Percentiles rank a stretch among this genome's conserved stretches.
These are phyloP conservation scores for Phrynocephalus vlangalii DNA, from an alignment of 2,797 vertebrate genomes.

Conservation along the genomic window DNA sequence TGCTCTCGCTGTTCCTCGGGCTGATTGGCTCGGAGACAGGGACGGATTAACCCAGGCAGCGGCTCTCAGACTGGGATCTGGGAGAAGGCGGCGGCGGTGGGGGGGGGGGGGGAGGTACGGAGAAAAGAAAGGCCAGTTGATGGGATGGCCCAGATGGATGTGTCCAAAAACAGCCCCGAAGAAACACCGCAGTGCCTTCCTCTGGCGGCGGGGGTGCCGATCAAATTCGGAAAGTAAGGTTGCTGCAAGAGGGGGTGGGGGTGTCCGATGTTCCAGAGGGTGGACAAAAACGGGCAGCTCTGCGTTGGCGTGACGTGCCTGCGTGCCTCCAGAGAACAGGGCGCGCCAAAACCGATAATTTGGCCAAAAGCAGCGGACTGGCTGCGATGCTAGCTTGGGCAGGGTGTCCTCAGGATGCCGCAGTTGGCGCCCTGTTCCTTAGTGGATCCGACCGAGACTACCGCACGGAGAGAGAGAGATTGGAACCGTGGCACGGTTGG, in stretches of 20 bases:
- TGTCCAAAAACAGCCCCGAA: neutral
- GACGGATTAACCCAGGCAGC: slow-evolving; percentile 44
- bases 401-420: neutral
- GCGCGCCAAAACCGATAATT: neutral
- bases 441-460: slow-evolving; percentile 10
- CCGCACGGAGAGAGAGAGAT: neutral
- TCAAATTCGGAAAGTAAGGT: no score
- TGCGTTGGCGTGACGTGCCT: no score
- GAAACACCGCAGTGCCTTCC: neutral
- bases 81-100: neutral
- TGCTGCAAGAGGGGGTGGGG: no score
- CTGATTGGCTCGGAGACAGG: slow-evolving; percentile 31
- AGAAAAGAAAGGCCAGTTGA: neutral
- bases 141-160: no score
- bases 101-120: neutral
- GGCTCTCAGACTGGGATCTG: neutral
- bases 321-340: neutral
- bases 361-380: neutral
- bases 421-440: neutral
- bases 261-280: no score
- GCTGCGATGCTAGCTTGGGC: neutral
- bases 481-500: neutral
- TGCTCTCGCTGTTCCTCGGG: neutral
- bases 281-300: no score
- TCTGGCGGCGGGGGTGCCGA: neutral